A percentile compares a stretch with the other conserved stretches of the same genome.
phyloP scores from a whole-genome alignment of 2,797 vertebrate genomes.

The Poeciliopsis infans region DNA sequence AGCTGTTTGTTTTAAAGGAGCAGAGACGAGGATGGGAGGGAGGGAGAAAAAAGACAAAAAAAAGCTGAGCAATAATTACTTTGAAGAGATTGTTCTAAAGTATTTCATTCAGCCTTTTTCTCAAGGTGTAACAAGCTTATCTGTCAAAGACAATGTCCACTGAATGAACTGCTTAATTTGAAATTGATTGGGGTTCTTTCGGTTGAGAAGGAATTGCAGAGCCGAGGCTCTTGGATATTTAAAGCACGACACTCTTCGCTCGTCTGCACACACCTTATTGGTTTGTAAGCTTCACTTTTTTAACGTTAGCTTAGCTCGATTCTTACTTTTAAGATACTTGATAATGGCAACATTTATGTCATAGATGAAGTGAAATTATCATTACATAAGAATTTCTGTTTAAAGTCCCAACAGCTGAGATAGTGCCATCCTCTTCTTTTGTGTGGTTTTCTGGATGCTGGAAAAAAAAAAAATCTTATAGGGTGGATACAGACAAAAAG shows the following conservation, averaged over 20 bases:
- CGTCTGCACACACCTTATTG: background rate
- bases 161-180: slow-evolving; percentile 79
- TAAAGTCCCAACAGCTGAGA: slow-evolving; percentile 53
- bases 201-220: slow-evolving; percentile 31
- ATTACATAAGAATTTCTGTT: slow-evolving; percentile 45
- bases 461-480: slow-evolving; percentile 58
- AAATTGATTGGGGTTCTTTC: slow-evolving; percentile 80
- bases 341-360: background rate
- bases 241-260: slow-evolving; percentile 24
- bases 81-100: slow-evolving; percentile 78
- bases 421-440: slow-evolving; percentile 73
- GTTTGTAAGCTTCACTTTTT: background rate
- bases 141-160: slow-evolving; percentile 79
- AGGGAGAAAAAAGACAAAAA: slow-evolving; percentile 24
- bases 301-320: background rate
- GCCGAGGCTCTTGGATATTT: slow-evolving; percentile 53
- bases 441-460: slow-evolving; percentile 57
- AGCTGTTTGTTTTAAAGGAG: slow-evolving; percentile 78
- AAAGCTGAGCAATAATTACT: slow-evolving; percentile 80
- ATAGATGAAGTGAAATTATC: slow-evolving; percentile 33
- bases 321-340: background rate
- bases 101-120: slow-evolving; percentile 75
- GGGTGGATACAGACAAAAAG: slow-evolving; percentile 78
- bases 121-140: slow-evolving; percentile 79
- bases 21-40: slow-evolving; percentile 28